A percentile compares a stretch with the other conserved stretches of the same genome.
These are phyloP conservation scores for Caranx melampygus DNA, from an alignment of 2,113 vertebrate genomes.

Conservation along the genomic window DNA sequence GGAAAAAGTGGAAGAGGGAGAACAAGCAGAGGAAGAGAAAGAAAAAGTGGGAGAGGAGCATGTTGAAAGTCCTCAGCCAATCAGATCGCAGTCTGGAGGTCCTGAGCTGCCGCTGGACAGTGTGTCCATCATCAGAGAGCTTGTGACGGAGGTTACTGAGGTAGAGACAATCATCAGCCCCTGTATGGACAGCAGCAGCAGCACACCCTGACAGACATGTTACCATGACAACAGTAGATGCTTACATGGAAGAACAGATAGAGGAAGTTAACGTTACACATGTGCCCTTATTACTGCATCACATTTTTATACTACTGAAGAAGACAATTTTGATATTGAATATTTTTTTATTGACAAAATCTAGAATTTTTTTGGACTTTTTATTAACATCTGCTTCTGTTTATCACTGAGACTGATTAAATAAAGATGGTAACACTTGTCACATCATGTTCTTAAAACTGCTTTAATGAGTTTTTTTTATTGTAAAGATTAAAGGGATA, in stretches of 20 bases:
- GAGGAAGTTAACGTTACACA: neutral
- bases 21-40: neutral
- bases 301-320: too few species aligned
- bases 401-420: neutral
- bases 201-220: conserved; percentile 7
- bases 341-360: neutral
- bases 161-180: conserved; percentile 63
- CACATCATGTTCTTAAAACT: neutral
- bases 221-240: neutral
- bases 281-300: too few species aligned
- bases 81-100: neutral
- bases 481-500: too few species aligned
- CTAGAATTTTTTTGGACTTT: neutral
- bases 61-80: conserved; percentile 9
- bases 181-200: conserved; percentile 41
- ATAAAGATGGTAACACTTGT: neutral
- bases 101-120: conserved; percentile 49
- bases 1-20: neutral
- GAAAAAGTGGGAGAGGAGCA: conserved; percentile 5
- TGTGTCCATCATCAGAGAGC: conserved; percentile 70
- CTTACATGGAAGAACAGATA: neutral
- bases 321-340: neutral
- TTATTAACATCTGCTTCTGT: neutral
- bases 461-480: too few species aligned
- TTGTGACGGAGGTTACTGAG: conserved; percentile 75